phyloP scores from a whole-genome alignment of 2,888 invertebrate species.

The Teleogryllus oceanicus region DNA sequence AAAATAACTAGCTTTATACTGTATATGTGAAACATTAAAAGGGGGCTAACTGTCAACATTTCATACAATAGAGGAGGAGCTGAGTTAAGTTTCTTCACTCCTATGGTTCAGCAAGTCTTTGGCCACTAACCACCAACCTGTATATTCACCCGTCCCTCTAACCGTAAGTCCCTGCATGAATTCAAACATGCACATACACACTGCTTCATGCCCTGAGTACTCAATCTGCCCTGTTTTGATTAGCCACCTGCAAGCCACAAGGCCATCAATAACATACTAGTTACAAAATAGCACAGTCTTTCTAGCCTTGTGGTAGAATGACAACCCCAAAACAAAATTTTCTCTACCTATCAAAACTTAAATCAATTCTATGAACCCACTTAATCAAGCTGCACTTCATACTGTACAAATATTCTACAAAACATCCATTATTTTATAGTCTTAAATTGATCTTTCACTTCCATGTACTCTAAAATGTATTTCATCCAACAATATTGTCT shows the following conservation, averaged over 20 bases:
- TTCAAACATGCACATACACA: background rate
- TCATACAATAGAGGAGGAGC: background rate
- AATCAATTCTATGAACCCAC: background rate
- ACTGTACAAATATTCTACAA: constrained; percentile 11
- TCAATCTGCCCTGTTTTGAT: background rate
- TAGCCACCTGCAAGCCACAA: background rate
- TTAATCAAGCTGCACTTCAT: background rate
- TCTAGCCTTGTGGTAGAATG: background rate
- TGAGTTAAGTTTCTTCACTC: constrained; percentile 25
- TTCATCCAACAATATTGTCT: background rate
- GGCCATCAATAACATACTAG: constrained; percentile 6
- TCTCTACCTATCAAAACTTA: background rate
- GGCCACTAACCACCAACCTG: constrained; percentile 19
- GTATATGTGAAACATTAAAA: constrained; percentile 30
- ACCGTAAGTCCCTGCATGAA: constrained; percentile 9
- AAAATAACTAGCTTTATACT: constrained; percentile 29
- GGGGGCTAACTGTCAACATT: constrained; percentile 19
- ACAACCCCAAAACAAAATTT: constrained; percentile 9
- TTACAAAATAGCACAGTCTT: constrained; percentile 7
- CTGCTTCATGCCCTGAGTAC: constrained; percentile 11
- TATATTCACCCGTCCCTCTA: background rate
- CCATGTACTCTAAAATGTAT: constrained; percentile 11
- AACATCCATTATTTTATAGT: background rate
- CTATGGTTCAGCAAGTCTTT: background rate
- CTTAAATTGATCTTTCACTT: background rate